These are phyloP conservation scores for Trachops cirrhosus DNA, from an alignment of 2,797 vertebrate genomes.

Conservation along the genomic window DNA sequence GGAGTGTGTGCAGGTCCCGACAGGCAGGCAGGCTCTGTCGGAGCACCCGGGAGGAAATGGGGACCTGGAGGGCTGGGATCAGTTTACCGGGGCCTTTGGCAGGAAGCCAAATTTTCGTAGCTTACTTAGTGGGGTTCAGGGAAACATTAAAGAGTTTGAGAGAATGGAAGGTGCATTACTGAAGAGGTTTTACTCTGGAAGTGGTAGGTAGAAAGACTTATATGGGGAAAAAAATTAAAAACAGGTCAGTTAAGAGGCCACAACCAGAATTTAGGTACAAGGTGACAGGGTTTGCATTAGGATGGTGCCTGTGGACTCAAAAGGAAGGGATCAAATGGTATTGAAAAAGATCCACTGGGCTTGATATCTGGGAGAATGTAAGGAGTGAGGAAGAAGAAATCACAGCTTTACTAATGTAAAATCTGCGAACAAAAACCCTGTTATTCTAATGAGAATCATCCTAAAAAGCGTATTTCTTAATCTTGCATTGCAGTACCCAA, in stretches of 20 bases:
- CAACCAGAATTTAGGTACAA: neutral
- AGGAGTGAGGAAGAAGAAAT: neutral
- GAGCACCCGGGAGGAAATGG: rapidly evolving
- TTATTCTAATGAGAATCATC: neutral
- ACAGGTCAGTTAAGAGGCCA: neutral
- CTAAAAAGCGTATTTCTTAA: neutral
- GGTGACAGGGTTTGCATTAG: neutral
- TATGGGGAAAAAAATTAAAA: neutral
- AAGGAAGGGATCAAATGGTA: neutral
- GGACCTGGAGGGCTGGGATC: rapidly evolving
- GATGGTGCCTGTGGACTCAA: neutral
- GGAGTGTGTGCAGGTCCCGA: rapidly evolving
- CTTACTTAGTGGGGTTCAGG: neutral
- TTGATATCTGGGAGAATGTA: neutral
- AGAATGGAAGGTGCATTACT: neutral
- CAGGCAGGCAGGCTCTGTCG: neutral
- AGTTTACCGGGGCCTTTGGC: neutral
- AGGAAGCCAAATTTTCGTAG: neutral
- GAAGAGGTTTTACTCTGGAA: neutral
- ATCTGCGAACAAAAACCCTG: neutral
- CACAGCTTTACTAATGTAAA: neutral
- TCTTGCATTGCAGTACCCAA: neutral
- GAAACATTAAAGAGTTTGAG: neutral
- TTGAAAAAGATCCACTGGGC: neutral
- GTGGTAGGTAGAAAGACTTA: neutral